phyloP scores from a whole-genome alignment of 2,888 invertebrate genomes.

The Drosophila kuntzei region DNA sequence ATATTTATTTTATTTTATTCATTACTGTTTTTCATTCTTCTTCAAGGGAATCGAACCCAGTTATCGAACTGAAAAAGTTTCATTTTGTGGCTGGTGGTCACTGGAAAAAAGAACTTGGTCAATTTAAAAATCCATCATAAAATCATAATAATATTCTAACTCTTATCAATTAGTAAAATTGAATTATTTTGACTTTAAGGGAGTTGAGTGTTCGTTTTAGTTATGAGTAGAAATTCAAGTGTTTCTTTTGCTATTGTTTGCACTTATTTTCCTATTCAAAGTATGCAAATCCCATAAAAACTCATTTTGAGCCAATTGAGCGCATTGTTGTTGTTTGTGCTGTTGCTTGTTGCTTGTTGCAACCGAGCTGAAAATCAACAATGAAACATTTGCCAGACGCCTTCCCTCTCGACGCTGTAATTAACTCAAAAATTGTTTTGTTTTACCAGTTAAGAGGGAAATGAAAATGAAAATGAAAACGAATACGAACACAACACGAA shows the following conservation, averaged over 20 bases:
- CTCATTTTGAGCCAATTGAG: conserved; percentile 78
- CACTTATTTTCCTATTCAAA: conserved; percentile 65
- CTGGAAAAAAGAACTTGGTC: neutral
- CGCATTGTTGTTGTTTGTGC: conserved; percentile 58
- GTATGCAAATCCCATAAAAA: conserved; percentile 80
- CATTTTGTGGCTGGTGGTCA: too few relatives aligned
- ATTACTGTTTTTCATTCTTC: too few relatives aligned
- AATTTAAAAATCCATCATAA: neutral
- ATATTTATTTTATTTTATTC: too few relatives aligned
- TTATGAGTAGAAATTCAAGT: too few relatives aligned
- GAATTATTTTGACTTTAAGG: conserved; percentile 1
- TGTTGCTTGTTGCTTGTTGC: conserved; percentile 28
- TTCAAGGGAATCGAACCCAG: too few relatives aligned
- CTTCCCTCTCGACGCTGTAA: conserved; percentile 48
- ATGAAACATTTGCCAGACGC: conserved; percentile 40
- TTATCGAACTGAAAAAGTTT: too few relatives aligned
- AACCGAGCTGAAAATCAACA: conserved; percentile 57
- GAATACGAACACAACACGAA: conserved; percentile 46
- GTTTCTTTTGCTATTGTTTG: conserved; percentile 45
- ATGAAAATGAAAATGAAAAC: conserved; percentile 22
- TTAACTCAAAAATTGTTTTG: conserved; percentile 66
- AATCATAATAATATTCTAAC: neutral
- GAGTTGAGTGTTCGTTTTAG: conserved; percentile 3
- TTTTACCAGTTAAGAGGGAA: conserved; percentile 40
- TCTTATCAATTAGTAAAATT: neutral